Base-by-base conservation (phyloP, 2,888 invertebrate species). In the Brachypterus glaber region DNA sequence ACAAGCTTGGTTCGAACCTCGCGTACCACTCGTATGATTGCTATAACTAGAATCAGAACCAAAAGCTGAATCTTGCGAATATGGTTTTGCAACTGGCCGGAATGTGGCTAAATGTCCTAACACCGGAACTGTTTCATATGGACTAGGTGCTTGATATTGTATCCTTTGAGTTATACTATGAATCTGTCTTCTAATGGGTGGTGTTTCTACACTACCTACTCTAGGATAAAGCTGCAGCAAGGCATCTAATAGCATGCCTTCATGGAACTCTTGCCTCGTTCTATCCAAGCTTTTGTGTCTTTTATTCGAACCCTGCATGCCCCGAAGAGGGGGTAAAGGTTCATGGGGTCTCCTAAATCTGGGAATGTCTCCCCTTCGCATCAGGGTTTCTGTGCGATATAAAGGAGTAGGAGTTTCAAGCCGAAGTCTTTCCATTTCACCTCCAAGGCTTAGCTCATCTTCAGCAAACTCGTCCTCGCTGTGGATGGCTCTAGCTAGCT, bases 1-100 rank as follows among this genome's bases (percentile, higher is more conserved):
- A 15, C 65, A 47, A 1, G 63, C 63, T 26, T 64, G 45, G 44
- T 58, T 62, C 17, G 65, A 64, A 9, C 60, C 59, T 26, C 63
- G 50, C n/a, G 60, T 62, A 1, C 79, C 79, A 45, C 78, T 78
- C 3, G 82, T 82, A 55, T 82, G 80, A 63, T 87, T 85, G 62
- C 86, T 87, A 64, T 87, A 87, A 7, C 87, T 86, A 30, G 86
- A 86, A 64, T 87, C 87, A 5, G 86, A 86, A 17, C 86, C 86
- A 49, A 86, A 81, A 3, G 84, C 84, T 3, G 83, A 84, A 54
- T 82, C 82, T 48, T 78, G 77, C 44, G 77, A 77, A 36, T 78
- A 78, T 26, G 77, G 76, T 53, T 76, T 76, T 2, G 74, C 74
- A 24, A 71, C 74, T 58, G 71, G 72, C 69, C 74, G 73, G 57